Percentiles rank a stretch among this genome's conserved stretches.
These are phyloP conservation scores for Oxygymnocypris stewartii DNA, from an alignment of 2,113 vertebrate species.

Conservation along the genomic window DNA sequence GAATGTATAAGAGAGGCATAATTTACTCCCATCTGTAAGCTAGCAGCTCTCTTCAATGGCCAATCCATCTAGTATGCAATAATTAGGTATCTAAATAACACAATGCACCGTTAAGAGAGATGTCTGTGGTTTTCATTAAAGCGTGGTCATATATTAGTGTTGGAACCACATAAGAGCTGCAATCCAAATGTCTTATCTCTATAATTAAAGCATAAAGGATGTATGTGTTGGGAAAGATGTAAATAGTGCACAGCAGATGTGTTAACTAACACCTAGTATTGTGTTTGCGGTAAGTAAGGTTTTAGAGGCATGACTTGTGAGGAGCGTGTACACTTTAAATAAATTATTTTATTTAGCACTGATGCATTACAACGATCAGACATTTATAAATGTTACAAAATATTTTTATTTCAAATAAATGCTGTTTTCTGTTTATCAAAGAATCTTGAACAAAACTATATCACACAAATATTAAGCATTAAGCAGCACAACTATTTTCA, in stretches of 20 bases:
- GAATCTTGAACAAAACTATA: too few relatives aligned
- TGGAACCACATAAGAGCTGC: not conserved
- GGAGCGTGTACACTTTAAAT: not conserved
- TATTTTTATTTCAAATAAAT: too few relatives aligned
- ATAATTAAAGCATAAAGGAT: constrained; percentile 7
- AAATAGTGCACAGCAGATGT: not conserved
- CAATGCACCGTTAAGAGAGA: constrained; percentile 25
- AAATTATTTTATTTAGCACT: not conserved
- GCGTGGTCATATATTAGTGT: not conserved
- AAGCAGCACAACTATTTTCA: not conserved
- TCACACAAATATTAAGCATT: not conserved
- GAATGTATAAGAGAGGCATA: constrained; percentile 23
- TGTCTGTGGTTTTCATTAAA: constrained; percentile 5
- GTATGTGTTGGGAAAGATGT: not conserved
- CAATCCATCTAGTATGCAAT: constrained; percentile 40
- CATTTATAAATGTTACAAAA: not conserved
- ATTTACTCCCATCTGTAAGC: constrained; percentile 24
- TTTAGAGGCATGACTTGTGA: not conserved
- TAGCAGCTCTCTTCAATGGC: constrained; percentile 36
- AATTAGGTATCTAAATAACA: constrained; percentile 44
- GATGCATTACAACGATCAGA: not conserved
- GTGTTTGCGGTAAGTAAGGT: not conserved
- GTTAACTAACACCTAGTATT: constrained; percentile 1
- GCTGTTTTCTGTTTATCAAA: too few relatives aligned
- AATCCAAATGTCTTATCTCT: not conserved